A percentile compares a stretch with the other conserved stretches of the same genome.
Conservation (phyloP, 2,797 vertebrate species). For the Sylvia borin region DNA sequence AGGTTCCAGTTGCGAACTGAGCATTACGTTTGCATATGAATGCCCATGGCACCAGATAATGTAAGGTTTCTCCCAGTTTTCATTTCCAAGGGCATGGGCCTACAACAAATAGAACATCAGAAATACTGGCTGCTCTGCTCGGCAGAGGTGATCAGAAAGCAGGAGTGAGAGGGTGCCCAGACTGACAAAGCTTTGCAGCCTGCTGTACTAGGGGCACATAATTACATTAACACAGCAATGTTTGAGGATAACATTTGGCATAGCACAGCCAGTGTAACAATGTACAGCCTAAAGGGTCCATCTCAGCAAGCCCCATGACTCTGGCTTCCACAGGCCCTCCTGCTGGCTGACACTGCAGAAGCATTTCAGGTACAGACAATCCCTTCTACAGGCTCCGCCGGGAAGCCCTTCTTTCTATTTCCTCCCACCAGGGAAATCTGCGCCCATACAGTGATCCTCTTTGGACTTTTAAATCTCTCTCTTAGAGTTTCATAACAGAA, state of each 20-base stretch:
- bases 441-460: background rate
- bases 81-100: background rate
- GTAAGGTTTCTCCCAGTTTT: background rate
- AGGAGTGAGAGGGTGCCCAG: background rate
- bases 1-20: background rate
- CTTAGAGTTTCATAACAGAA: background rate
- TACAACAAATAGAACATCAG: background rate
- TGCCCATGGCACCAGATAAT: background rate
- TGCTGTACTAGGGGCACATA: background rate
- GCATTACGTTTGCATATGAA: background rate
- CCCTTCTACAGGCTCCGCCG: background rate
- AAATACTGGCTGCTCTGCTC: background rate
- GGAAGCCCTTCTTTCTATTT: background rate
- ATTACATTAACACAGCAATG: background rate
- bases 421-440: background rate
- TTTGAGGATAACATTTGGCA: background rate
- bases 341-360: background rate
- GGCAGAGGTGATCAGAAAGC: background rate
- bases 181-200: background rate
- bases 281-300: accelerated
- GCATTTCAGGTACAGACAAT: background rate
- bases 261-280: background rate
- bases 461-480: background rate
- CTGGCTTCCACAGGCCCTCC: background rate
- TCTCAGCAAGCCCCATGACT: background rate